Conservation (phyloP, 2,797 vertebrate species). For the Meriones psammophilus region DNA sequence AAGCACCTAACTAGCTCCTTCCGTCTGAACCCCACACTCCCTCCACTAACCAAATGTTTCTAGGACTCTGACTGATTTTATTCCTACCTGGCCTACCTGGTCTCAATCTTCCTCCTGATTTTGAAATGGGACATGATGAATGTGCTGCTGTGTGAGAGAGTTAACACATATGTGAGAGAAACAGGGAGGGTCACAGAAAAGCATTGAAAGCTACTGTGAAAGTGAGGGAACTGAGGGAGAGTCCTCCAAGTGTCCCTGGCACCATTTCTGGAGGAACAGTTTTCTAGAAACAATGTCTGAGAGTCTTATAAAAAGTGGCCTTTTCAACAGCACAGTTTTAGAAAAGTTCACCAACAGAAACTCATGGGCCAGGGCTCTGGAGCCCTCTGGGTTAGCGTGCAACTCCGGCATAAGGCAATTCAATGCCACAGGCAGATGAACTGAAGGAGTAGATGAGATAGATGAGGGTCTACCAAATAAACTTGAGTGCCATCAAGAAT, state of each 20-base stretch:
- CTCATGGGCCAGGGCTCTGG: too few species aligned
- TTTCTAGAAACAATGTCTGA: not conserved
- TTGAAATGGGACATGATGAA: not conserved
- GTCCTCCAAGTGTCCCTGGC: not conserved
- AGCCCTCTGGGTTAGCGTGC: too few species aligned
- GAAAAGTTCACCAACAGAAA: not conserved
- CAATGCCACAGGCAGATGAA: not conserved
- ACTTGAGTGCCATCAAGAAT: rapidly evolving
- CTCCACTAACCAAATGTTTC: not conserved
- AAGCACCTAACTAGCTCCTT: not conserved
- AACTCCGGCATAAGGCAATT: not conserved
- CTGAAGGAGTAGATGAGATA: not conserved
- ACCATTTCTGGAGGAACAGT: not conserved
- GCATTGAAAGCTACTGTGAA: not conserved
- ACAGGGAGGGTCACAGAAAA: not conserved
- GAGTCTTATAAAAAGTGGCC: not conserved
- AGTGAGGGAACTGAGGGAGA: not conserved
- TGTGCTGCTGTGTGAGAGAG: not conserved
- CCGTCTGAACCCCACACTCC: not conserved
- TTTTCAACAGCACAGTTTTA: not conserved
- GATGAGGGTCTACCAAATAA: not conserved
- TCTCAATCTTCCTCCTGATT: not conserved
- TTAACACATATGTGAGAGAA: not conserved
- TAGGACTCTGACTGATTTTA: not conserved
- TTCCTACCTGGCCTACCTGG: not conserved